phyloP scores from a whole-genome alignment of 2,888 invertebrate species.

The Rhingia campestris region DNA sequence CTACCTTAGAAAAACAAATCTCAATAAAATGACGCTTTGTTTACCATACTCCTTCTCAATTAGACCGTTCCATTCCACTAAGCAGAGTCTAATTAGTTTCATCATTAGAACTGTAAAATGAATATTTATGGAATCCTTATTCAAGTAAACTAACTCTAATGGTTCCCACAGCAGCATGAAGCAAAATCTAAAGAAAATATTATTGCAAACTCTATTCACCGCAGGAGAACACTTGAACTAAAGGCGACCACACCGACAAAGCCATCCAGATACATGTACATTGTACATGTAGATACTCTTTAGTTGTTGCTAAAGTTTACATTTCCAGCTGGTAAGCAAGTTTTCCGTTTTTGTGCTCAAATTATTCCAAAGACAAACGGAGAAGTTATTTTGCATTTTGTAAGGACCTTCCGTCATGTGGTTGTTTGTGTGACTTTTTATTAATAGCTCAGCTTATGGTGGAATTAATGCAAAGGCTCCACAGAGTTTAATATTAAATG shows the following conservation, averaged over 20 bases:
- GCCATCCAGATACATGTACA: not conserved
- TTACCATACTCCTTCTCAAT: not conserved
- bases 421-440: too few species aligned
- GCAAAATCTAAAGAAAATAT: constrained; percentile 20
- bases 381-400: too few species aligned
- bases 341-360: constrained; percentile 17
- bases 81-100: constrained; percentile 37
- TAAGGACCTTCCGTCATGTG: too few species aligned
- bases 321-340: constrained; percentile 27
- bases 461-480: too few species aligned
- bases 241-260: constrained; percentile 5
- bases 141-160: constrained; percentile 1
- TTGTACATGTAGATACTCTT: not conserved
- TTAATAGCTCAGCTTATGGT: too few species aligned
- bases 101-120: constrained; percentile 21
- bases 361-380: too few species aligned
- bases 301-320: constrained; percentile 15
- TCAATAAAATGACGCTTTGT: too few species aligned
- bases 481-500: too few species aligned
- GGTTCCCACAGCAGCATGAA: not conserved
- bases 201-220: constrained; percentile 21
- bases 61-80: not conserved
- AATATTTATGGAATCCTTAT: constrained; percentile 55
- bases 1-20: too few species aligned
- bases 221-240: constrained; percentile 16